phyloP scores from a whole-genome alignment of 2,113 vertebrate species.

The Ceyx cyanopectus region DNA sequence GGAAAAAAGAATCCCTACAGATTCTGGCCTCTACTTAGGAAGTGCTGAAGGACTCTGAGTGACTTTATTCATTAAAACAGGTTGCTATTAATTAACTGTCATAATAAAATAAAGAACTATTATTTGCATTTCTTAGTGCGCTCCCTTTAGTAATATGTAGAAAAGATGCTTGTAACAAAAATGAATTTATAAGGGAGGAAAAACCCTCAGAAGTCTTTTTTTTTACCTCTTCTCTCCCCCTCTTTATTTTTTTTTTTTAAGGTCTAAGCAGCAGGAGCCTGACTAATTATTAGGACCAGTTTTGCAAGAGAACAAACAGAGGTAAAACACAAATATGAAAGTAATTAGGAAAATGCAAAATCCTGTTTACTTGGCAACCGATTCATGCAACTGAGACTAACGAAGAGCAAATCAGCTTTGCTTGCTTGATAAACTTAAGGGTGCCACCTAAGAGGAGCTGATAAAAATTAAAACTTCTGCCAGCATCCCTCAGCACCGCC shows the following conservation, averaged over 20 bases:
- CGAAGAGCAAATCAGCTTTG: conserved; percentile 70
- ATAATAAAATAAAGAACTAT: conserved; percentile 90
- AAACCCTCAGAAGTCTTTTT: conserved; percentile 41
- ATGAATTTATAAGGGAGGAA: conserved; percentile 73
- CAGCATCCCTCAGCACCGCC: conserved; percentile 16
- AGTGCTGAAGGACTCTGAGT: conserved; percentile 86
- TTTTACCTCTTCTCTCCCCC: not conserved
- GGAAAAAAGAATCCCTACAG: conserved; percentile 83
- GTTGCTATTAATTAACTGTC: conserved; percentile 91
- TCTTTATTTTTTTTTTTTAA: not conserved
- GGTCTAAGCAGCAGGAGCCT: conserved; percentile 70
- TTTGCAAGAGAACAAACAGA: conserved; percentile 74
- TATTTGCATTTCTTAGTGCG: conserved; percentile 84
- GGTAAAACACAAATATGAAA: conserved; percentile 82
- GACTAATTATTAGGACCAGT: conserved; percentile 78
- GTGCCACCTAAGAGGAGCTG: conserved; percentile 50
- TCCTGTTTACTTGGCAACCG: conserved; percentile 74
- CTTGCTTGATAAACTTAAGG: conserved; percentile 71
- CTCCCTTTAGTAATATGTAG: conserved; percentile 82
- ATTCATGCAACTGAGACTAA: conserved; percentile 70
- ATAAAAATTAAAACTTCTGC: conserved; percentile 67
- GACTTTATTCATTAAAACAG: conserved; percentile 92
- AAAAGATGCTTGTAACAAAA: conserved; percentile 85
- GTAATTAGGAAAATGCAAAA: conserved; percentile 78
- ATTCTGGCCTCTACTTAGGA: conserved; percentile 85